A percentile compares a stretch with the other conserved stretches of the same genome.
Conservation (phyloP, 2,797 vertebrate species). For the Microctenopoma stevenorrisi region DNA sequence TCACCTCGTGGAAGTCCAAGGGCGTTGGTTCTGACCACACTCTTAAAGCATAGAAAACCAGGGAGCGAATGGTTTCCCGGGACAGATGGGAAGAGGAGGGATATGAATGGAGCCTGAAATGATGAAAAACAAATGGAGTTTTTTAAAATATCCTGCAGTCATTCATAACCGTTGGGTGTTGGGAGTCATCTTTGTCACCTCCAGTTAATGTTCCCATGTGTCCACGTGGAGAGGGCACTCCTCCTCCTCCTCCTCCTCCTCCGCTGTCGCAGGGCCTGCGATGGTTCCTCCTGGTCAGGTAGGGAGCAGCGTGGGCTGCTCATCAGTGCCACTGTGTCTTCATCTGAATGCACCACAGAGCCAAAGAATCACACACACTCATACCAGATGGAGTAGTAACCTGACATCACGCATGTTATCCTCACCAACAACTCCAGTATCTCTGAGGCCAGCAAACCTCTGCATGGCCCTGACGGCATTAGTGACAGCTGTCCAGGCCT, state of each 20-base stretch:
- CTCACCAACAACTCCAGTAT: slow-evolving; percentile 80
- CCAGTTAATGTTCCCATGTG: slow-evolving; percentile 82
- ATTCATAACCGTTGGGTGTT: too few relatives aligned
- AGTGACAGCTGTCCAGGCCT: slow-evolving; percentile 84
- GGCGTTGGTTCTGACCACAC: slow-evolving; percentile 81
- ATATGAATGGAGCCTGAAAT: slow-evolving; percentile 75
- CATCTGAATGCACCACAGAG: slow-evolving; percentile 62
- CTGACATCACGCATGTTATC: background rate
- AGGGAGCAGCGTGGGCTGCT: slow-evolving; percentile 82
- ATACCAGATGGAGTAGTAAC: too few relatives aligned
- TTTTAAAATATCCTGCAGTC: too few relatives aligned
- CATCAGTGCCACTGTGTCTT: slow-evolving; percentile 79
- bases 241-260: slow-evolving; percentile 66
- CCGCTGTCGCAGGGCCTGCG: slow-evolving; percentile 41
- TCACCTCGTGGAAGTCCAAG: slow-evolving; percentile 82
- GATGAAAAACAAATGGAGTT: too few relatives aligned
- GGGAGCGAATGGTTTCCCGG: slow-evolving; percentile 77
- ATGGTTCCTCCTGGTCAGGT: slow-evolving; percentile 70
- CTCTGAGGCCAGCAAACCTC: slow-evolving; percentile 80
- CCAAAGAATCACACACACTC: background rate
- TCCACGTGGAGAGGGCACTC: slow-evolving; percentile 71
- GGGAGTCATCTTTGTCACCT: slow-evolving; percentile 58
- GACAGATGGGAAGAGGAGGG: slow-evolving; percentile 74
- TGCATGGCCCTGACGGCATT: slow-evolving; percentile 82
- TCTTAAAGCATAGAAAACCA: slow-evolving; percentile 82